These are phyloP conservation scores for Chondrosia reniformis DNA, from an alignment of 37 sponge, comb jelly and placozoan species.

Conservation along the genomic window DNA sequence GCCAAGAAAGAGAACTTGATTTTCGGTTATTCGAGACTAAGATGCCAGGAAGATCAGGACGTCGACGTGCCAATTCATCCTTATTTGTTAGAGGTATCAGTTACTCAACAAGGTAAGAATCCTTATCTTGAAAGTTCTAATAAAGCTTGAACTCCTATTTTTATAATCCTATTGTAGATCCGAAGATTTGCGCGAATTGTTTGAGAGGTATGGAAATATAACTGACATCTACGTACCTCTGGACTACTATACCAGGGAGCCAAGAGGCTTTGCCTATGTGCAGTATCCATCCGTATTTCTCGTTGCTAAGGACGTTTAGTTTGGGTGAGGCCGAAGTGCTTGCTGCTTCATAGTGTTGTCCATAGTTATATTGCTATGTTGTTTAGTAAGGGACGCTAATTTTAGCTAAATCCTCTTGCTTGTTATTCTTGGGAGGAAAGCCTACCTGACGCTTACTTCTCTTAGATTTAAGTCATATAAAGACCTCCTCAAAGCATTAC, in stretches of 20 bases:
- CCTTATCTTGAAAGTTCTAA: too few species aligned
- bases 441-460: too few species aligned
- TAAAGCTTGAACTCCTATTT: too few species aligned
- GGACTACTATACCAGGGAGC: slow-evolving; percentile 95
- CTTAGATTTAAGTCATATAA: too few species aligned
- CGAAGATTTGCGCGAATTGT: slow-evolving; percentile 89
- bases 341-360: neutral
- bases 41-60: slow-evolving; percentile 24
- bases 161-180: slow-evolving; percentile 22
- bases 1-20: too few species aligned
- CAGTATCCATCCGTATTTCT: slow-evolving; percentile 97
- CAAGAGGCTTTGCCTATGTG: slow-evolving; percentile 97
- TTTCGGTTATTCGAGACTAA: too few species aligned
- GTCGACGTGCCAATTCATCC: slow-evolving; percentile 81
- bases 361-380: neutral
- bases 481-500: too few species aligned
- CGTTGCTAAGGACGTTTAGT: neutral
- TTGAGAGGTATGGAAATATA: slow-evolving; percentile 84
- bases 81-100: slow-evolving; percentile 79
- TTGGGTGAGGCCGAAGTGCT: neutral
- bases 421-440: too few species aligned
- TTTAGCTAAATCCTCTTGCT: too few species aligned
- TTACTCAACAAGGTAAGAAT: slow-evolving; percentile 65
- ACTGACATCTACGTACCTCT: slow-evolving; percentile 95
- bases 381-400: neutral